A percentile compares a stretch with the other conserved stretches of the same genome.
Evolutionary conservation across 2,113 vertebrate genomes (phyloP).

Genomic region (Isurus oxyrinchus): DNA sequence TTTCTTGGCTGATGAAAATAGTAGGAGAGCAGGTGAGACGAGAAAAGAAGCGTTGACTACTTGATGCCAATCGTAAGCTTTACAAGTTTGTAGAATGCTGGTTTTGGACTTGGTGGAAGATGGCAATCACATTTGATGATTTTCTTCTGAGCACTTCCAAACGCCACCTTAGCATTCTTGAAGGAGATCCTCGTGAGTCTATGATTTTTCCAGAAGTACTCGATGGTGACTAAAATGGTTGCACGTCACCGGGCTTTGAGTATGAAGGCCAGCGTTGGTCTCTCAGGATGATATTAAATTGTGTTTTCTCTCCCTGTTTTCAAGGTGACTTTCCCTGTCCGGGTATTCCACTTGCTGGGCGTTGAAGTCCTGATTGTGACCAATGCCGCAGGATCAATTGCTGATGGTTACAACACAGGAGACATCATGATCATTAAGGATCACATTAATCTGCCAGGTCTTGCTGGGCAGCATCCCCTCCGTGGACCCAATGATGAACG

Average conservation of each 20-base stretch:
- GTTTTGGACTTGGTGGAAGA: no score
- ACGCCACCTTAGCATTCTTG: no score
- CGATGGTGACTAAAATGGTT: no score
- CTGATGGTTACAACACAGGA: constrained; percentile 58
- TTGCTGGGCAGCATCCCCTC: constrained; percentile 63
- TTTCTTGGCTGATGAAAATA: no score
- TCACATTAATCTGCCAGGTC: constrained; percentile 67
- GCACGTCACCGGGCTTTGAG: no score
- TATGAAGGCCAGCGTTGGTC: background rate
- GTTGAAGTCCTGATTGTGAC: constrained; percentile 69
- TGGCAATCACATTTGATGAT: no score
- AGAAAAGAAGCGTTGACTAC: no score
- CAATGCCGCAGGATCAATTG: constrained; percentile 67
- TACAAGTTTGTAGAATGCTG: no score
- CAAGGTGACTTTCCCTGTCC: constrained; percentile 66
- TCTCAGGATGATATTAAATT: background rate
- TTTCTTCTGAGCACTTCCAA: no score
- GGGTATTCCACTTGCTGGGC: constrained; percentile 67
- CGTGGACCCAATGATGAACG: constrained; percentile 65
- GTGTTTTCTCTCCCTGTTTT: background rate
- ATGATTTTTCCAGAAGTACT: background rate
- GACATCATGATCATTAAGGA: constrained; percentile 74
- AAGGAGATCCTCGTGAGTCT: no score
- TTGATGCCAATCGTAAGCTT: no score
- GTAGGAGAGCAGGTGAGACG: no score